Evolutionary conservation across 2,888 invertebrate genomes (phyloP).

Genomic region (Tenthredo mesomela): DNA sequence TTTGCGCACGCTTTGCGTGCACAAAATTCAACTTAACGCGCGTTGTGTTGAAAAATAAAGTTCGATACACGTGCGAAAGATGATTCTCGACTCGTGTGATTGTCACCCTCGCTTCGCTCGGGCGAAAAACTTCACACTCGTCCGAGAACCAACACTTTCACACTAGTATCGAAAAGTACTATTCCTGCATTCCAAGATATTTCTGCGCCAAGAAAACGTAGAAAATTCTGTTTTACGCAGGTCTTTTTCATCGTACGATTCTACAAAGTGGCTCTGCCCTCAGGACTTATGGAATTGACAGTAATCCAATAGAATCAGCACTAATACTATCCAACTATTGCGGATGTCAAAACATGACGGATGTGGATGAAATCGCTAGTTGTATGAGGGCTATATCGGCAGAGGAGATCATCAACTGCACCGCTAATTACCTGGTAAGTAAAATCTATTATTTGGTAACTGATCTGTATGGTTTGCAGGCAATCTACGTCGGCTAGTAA

Average conservation of each 20-base stretch:
- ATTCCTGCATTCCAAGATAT: neutral
- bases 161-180: no score
- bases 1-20: no score
- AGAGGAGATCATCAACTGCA: slow-evolving; percentile 75
- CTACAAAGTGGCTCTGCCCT: slow-evolving; percentile 80
- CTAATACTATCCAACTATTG: slow-evolving; percentile 74
- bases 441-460: neutral
- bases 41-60: no score
- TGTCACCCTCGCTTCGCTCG: no score
- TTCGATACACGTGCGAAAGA: no score
- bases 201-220: neutral
- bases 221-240: slow-evolving; percentile 59
- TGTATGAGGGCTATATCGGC: slow-evolving; percentile 74
- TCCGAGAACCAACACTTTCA: no score
- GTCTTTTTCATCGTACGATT: slow-evolving; percentile 79
- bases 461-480: neutral
- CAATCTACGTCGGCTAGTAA: neutral
- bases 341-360: slow-evolving; percentile 70
- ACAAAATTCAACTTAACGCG: no score
- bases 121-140: no score
- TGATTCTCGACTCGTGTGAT: no score
- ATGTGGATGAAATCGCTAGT: slow-evolving; percentile 70
- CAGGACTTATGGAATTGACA: slow-evolving; percentile 78
- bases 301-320: slow-evolving; percentile 73
- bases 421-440: slow-evolving; percentile 66